Conservation (phyloP, 2,888 invertebrate genomes). For the Icerya purchasi region DNA sequence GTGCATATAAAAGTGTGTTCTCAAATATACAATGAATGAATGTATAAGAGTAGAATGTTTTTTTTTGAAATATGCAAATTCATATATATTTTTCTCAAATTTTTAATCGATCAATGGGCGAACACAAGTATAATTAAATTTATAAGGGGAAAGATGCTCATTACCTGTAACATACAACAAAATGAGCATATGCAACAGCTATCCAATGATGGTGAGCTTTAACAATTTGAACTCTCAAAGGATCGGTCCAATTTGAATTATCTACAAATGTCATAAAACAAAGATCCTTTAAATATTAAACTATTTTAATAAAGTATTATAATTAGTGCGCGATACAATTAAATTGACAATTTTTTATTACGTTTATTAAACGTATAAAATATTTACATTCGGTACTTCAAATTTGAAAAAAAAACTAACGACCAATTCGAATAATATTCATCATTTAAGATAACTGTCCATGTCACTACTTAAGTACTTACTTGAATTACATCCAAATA, state of each 20-base stretch:
- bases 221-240: conserved; percentile 70
- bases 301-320: conserved; percentile 1
- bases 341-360: conserved; percentile 7
- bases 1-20: too few species aligned
- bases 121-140: too few species aligned
- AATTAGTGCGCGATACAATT: background rate
- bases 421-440: too few species aligned
- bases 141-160: too few species aligned
- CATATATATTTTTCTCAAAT: too few species aligned
- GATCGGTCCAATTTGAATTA: conserved; percentile 56
- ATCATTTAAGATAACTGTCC: too few species aligned
- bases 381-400: background rate
- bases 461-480: too few species aligned
- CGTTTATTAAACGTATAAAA: background rate
- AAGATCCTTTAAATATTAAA: background rate
- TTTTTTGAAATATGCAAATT: too few species aligned
- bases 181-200: conserved; percentile 86
- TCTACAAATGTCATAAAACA: conserved; percentile 25
- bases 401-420: background rate
- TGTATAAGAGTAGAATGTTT: too few species aligned
- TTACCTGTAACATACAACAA: conserved; percentile 80
- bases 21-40: too few species aligned
- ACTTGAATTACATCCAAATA: conserved; percentile 34
- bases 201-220: conserved; percentile 97
- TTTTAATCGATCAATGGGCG: too few species aligned